phyloP scores from a whole-genome alignment of 2,797 vertebrate genomes.

The Molothrus ater region DNA sequence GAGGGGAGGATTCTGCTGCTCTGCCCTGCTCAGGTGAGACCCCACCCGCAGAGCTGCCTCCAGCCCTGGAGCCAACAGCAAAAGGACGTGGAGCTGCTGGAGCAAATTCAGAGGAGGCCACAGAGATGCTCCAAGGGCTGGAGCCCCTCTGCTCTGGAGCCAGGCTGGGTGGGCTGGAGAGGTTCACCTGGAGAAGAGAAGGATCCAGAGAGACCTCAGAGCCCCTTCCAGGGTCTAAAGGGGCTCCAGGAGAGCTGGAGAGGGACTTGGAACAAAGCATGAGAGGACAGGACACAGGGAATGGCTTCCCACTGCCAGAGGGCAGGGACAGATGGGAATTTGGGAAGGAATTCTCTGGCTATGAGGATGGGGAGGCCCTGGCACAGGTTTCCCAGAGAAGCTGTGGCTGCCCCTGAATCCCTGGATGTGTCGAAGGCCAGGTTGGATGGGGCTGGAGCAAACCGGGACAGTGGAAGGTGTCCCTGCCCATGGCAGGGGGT shows the following conservation, averaged over 20 bases:
- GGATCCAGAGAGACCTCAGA: neutral
- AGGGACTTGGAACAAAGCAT: accelerated
- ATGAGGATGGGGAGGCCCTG: accelerated
- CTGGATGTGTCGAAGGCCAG: neutral
- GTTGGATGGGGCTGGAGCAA: accelerated
- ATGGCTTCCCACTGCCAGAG: neutral
- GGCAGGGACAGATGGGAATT: accelerated
- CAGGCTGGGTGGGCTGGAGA: neutral
- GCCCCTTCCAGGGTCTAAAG: neutral
- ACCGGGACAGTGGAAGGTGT: accelerated
- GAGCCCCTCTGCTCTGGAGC: neutral
- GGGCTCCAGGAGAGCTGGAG: neutral
- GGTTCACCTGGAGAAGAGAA: neutral
- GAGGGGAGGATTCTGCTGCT: neutral
- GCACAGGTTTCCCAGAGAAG: accelerated
- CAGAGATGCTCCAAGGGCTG: accelerated
- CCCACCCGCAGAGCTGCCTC: neutral
- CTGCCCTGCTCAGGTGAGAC: neutral
- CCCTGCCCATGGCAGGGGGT: neutral
- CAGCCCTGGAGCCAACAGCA: neutral
- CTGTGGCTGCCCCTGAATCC: neutral
- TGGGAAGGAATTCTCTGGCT: accelerated
- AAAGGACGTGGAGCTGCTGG: accelerated
- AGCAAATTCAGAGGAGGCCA: accelerated
- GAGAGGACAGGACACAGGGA: neutral